phyloP scores from a whole-genome alignment of 1,140 invertebrate species.

The Nasonia giraulti region DNA sequence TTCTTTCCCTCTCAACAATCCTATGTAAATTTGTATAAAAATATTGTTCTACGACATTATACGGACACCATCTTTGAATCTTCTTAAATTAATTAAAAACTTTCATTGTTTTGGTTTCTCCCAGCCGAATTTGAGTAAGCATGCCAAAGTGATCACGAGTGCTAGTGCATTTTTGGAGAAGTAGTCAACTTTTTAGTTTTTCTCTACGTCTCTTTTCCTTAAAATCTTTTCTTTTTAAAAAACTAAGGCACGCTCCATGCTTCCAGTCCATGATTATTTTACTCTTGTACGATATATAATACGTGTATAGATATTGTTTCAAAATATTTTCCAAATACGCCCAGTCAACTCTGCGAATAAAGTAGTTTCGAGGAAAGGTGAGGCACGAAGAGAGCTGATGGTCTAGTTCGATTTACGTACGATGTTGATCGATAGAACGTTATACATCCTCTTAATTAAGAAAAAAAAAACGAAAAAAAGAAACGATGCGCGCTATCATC shows the following conservation, averaged over 20 bases:
- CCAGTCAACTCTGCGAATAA: constrained; percentile 18
- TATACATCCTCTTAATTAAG: constrained; percentile 34
- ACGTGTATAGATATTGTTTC: constrained; percentile 50
- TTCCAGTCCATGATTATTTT: constrained; percentile 65
- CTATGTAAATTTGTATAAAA: background rate
- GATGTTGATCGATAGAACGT: constrained; percentile 37
- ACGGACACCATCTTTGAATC: background rate
- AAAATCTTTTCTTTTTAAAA: constrained; percentile 50
- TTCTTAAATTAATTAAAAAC: background rate
- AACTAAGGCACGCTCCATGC: constrained; percentile 71
- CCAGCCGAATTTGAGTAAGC: background rate
- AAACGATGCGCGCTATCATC: constrained; percentile 56
- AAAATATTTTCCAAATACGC: constrained; percentile 36
- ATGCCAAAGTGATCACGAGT: constrained; percentile 27
- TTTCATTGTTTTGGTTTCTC: background rate
- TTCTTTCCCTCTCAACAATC: background rate
- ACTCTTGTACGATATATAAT: constrained; percentile 59
- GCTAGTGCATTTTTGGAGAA: constrained; percentile 2
- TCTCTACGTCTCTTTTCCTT: constrained; percentile 1
- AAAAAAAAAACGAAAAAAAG: constrained; percentile 29
- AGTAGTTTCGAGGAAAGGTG: constrained; percentile 1
- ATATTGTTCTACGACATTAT: background rate
- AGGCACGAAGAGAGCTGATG: constrained; percentile 37
- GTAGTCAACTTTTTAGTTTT: background rate
- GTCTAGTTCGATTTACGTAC: constrained; percentile 20